phyloP scores from a whole-genome alignment of 2,797 vertebrate species.

The Acrocephalus scirpaceus region DNA sequence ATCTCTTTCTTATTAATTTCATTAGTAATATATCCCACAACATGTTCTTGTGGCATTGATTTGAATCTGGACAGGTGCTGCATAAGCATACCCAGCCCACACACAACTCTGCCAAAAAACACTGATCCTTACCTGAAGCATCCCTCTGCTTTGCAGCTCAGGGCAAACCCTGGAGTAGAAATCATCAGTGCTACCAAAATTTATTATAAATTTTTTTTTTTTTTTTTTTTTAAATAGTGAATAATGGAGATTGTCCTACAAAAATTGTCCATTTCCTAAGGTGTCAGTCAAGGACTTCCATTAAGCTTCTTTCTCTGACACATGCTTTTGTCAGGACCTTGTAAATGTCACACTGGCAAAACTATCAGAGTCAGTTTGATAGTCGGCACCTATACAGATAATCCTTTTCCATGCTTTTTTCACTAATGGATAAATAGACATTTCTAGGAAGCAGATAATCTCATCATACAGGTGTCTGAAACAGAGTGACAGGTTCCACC shows the following conservation, averaged over 20 bases:
- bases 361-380: background rate
- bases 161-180: background rate
- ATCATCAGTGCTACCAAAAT: background rate
- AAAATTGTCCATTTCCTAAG: background rate
- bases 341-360: background rate
- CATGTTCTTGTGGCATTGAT: background rate
- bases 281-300: background rate
- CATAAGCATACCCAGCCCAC: background rate
- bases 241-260: background rate
- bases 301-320: background rate
- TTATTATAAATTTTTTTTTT: background rate
- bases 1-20: background rate
- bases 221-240: background rate
- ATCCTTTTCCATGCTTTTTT: background rate
- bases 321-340: background rate
- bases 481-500: accelerated
- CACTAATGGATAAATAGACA: background rate
- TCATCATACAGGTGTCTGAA: background rate
- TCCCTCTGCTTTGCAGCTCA: background rate
- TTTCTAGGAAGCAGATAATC: background rate
- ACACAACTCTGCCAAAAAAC: background rate
- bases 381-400: background rate
- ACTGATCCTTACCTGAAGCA: background rate
- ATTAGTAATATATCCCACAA: background rate
- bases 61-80: background rate